Percentiles rank a stretch among this genome's conserved stretches.
phyloP scores from a whole-genome alignment of 1,140 invertebrate genomes.

The Harlomillsia oculata region DNA sequence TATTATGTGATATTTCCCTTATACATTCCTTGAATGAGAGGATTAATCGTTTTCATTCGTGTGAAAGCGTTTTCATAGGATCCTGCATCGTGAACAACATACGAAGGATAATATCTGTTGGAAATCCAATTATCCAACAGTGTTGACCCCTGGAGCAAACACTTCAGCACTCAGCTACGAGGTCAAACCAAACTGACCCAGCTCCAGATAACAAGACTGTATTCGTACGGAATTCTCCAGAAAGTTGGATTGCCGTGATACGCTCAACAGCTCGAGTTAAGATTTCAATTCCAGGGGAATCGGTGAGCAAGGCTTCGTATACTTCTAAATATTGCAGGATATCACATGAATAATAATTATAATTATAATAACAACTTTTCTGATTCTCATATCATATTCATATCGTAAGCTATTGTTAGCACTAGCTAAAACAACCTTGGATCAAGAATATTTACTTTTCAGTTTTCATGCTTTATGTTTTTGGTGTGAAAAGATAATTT shows the following conservation, averaged over 20 bases:
- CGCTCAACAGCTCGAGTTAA: not conserved
- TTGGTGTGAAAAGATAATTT: too few relatives aligned
- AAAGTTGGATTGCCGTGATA: not conserved
- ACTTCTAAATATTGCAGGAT: too few relatives aligned
- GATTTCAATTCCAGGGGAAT: not conserved
- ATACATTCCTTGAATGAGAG: not conserved
- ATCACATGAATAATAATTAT: too few relatives aligned
- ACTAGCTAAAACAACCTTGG: too few relatives aligned
- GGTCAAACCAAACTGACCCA: slow-evolving; percentile 30
- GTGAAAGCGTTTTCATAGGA: slow-evolving; percentile 12
- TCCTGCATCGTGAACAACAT: slow-evolving; percentile 24
- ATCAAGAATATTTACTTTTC: too few relatives aligned
- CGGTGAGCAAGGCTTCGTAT: slow-evolving; percentile 26
- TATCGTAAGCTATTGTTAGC: too few relatives aligned
- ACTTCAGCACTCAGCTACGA: slow-evolving; percentile 31
- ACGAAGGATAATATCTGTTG: slow-evolving; percentile 14
- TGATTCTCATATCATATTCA: too few relatives aligned
- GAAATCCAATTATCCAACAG: not conserved
- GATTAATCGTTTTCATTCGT: slow-evolving; percentile 8
- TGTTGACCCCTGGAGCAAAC: not conserved
- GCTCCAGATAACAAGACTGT: slow-evolving; percentile 23
- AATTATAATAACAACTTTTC: too few relatives aligned
- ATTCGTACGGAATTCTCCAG: not conserved
- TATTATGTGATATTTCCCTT: slow-evolving; percentile 5
- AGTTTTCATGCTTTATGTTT: too few relatives aligned